Conservation (phyloP, 2,113 vertebrate species). For the Myotis lucifugus region DNA sequence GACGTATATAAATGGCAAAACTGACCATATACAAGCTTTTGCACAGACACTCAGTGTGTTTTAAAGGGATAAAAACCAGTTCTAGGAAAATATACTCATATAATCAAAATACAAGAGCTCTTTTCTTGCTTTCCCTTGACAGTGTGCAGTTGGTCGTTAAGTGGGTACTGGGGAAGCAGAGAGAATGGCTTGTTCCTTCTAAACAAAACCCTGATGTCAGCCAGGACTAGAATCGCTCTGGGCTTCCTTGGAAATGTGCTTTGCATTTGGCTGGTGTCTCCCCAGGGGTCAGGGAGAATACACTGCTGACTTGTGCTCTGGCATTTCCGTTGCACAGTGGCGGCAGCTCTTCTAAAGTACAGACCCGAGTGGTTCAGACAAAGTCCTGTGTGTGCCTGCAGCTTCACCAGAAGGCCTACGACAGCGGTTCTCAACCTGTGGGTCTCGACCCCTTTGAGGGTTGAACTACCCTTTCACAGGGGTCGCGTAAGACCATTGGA, state of each 20-base stretch:
- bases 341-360: neutral
- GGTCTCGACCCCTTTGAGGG: too few species aligned
- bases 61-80: neutral
- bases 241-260: neutral
- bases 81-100: neutral
- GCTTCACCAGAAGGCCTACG: constrained; percentile 30
- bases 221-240: constrained; percentile 38
- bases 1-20: neutral
- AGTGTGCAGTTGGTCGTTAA: neutral
- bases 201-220: neutral
- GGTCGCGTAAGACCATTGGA: too few species aligned
- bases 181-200: neutral
- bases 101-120: neutral
- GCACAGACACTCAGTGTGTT: neutral
- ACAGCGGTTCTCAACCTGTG: too few species aligned
- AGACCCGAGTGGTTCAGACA: neutral
- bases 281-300: neutral
- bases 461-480: too few species aligned
- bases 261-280: constrained; percentile 28
- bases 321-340: constrained; percentile 9
- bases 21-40: neutral
- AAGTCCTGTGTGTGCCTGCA: constrained; percentile 41
- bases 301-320: constrained; percentile 46
- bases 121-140: neutral
- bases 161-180: neutral